Evolutionary conservation across 2,113 vertebrate species (phyloP).

Genomic region (Mirza zaza): DNA sequence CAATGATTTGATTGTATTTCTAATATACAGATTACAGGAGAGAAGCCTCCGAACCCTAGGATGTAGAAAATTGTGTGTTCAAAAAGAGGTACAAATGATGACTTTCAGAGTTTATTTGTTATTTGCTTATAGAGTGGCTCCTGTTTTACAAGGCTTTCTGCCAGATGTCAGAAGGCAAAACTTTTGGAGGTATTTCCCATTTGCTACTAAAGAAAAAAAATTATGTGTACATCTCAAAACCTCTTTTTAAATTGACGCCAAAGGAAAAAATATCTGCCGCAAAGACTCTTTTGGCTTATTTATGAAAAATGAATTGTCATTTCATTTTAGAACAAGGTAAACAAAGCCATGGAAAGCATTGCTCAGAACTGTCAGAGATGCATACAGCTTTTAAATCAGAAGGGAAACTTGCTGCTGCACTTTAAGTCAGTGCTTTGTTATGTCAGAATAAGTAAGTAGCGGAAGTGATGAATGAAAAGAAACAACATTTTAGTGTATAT

Average conservation of each 20-base stretch:
- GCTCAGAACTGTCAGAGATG: constrained; percentile 63
- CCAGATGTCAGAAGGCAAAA: constrained; percentile 18
- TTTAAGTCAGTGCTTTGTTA: constrained; percentile 60
- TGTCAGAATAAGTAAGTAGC: not conserved
- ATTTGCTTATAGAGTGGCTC: not conserved
- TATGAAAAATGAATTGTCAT: constrained; percentile 61
- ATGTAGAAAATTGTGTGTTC: not conserved
- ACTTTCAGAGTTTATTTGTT: not conserved
- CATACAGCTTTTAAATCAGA: constrained; percentile 60
- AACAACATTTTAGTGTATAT: constrained; percentile 46
- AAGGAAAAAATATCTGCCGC: constrained; percentile 50
- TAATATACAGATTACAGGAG: not conserved
- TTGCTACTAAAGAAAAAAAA: constrained; percentile 49
- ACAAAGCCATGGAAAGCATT: constrained; percentile 66
- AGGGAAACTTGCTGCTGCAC: constrained; percentile 31
- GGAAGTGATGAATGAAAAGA: constrained; percentile 63
- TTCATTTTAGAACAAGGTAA: constrained; percentile 75
- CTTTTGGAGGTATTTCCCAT: not conserved
- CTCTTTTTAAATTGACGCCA: constrained; percentile 65
- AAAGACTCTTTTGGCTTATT: constrained; percentile 47
- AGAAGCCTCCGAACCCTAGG: not conserved
- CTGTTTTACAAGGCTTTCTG: not conserved
- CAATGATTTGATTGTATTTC: constrained; percentile 1
- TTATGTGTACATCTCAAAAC: not conserved
- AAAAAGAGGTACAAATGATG: not conserved